Conservation (phyloP, 2,113 vertebrate genomes). For the Oceanites oceanicus region DNA sequence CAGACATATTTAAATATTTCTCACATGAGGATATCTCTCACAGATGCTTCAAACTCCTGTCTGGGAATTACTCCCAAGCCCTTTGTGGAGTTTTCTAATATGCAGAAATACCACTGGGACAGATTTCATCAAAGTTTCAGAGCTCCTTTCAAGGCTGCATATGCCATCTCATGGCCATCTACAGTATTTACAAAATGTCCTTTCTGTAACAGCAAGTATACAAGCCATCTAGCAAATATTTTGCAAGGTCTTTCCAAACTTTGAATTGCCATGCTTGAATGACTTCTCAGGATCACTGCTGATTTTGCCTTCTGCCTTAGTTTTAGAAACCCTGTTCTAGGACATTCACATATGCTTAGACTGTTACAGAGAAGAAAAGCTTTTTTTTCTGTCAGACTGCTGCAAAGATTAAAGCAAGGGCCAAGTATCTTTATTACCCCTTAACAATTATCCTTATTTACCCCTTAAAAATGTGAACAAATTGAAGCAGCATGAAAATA, state of each 20-base stretch:
- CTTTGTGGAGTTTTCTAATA: neutral
- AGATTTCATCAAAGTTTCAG: neutral
- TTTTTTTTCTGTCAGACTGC: conserved; percentile 55
- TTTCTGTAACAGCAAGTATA: neutral
- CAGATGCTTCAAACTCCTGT: neutral
- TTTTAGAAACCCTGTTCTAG: conserved; percentile 73
- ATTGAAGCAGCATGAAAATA: neutral
- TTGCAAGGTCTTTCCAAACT: neutral
- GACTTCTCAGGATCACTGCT: conserved; percentile 50
- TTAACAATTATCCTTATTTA: no score
- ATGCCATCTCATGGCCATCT: conserved; percentile 11
- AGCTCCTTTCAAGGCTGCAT: neutral
- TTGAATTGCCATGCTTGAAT: conserved; percentile 72
- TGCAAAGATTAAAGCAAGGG: conserved; percentile 53
- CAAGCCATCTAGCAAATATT: neutral
- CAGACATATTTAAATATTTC: neutral
- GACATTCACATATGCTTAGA: conserved; percentile 75
- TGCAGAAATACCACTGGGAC: neutral
- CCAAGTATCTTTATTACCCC: neutral
- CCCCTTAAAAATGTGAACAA: neutral
- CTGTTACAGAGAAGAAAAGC: conserved; percentile 79
- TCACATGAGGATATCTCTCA: neutral
- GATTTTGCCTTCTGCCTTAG: conserved; percentile 21
- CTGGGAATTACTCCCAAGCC: neutral
- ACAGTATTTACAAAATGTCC: neutral